Evolutionary conservation across 2,888 invertebrate genomes (phyloP), one percentile per base, ranked within the genome.

Genomic region (Lasioglossum marginatum): DNA sequence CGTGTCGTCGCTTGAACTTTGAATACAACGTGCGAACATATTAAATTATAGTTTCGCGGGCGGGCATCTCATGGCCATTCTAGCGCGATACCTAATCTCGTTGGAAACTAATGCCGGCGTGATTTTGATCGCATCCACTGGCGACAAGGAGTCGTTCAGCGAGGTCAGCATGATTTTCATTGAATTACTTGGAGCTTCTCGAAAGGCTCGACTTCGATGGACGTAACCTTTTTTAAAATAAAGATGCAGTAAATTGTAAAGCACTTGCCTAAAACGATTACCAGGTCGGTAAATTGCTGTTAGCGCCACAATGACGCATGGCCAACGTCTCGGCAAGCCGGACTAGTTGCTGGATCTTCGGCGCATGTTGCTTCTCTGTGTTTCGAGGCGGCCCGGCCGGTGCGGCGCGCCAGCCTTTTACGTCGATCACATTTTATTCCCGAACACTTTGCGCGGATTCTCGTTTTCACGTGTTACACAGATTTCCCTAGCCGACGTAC

Each of bases 251-350:
- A 91, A 91, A 92, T 92, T 89, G 91, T 92, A 89, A 90, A 92
- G 92, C 90, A 90, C 91, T 92, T 87, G 88, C 88, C 89, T 90
- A 92, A 91, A 92, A 89, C 90, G 92, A 90, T 92, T 89, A 91
- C 88, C 31, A 80, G 70, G 71, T 34, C 19, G 73, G 88, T 87
- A 88, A 90, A 87, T 90, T 87, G 90, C 85, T 89, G 88, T 89
- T 89, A 89, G 86, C 86, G 87, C 86, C 89, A 87, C 88, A 88
- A 89, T 14, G 43, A 43, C 43, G 43, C 43, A 43, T 14, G 27
- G 48, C 16, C 31, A 66, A 37, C 73, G 27, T 63, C 60, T 63
- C 74, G 57, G n/a, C 19, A 3, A 45, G 4, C 10, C 45, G n/a
- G 43, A 79, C 83, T 60, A n/a, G 73, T 79, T 73, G 70, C 77